Evolutionary conservation across 2,888 invertebrate species (phyloP).

Genomic region (Villa cingulata): DNA sequence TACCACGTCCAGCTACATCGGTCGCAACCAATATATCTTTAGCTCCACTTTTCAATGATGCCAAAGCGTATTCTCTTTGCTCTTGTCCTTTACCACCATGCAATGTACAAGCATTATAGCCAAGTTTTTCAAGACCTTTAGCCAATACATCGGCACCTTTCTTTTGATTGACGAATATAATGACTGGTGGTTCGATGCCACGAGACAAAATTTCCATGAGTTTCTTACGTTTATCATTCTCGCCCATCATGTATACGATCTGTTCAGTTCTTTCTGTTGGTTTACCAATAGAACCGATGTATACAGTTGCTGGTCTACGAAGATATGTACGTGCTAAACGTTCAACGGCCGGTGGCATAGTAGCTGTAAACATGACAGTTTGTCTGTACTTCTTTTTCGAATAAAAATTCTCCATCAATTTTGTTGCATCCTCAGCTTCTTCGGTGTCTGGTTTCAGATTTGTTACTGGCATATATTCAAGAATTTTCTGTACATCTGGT

Average conservation of each 20-base stretch:
- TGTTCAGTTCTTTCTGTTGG: conserved; percentile 97
- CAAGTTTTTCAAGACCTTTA: conserved; percentile 90
- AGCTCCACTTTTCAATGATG: conserved; percentile 86
- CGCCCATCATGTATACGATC: conserved; percentile 88
- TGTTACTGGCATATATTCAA: conserved; percentile 95
- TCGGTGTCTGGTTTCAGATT: conserved; percentile 97
- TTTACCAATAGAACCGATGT: conserved; percentile 93
- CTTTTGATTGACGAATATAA: conserved; percentile 99
- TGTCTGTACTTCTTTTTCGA: conserved; percentile 94
- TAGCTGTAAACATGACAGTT: conserved; percentile 99
- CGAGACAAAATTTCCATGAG: conserved; percentile 82
- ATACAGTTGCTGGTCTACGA: conserved; percentile 90
- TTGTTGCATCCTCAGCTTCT: conserved; percentile 89
- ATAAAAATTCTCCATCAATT: conserved; percentile 83
- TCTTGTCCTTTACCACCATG: conserved; percentile 99
- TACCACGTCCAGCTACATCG: conserved; percentile 99
- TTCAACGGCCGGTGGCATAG: conserved; percentile 98
- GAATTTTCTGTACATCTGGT: conserved; percentile 92
- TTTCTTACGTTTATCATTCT: conserved; percentile 92
- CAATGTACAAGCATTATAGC: conserved; percentile 90
- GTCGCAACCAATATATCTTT: conserved; percentile 99
- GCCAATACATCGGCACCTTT: conserved; percentile 97
- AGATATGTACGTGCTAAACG: conserved; percentile 88
- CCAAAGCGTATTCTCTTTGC: conserved; percentile 95
- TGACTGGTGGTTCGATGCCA: conserved; percentile 92